Evolutionary conservation across 2,113 vertebrate genomes (phyloP), one percentile per base, ranked within the genome.

Genomic region (Gobius niger): DNA sequence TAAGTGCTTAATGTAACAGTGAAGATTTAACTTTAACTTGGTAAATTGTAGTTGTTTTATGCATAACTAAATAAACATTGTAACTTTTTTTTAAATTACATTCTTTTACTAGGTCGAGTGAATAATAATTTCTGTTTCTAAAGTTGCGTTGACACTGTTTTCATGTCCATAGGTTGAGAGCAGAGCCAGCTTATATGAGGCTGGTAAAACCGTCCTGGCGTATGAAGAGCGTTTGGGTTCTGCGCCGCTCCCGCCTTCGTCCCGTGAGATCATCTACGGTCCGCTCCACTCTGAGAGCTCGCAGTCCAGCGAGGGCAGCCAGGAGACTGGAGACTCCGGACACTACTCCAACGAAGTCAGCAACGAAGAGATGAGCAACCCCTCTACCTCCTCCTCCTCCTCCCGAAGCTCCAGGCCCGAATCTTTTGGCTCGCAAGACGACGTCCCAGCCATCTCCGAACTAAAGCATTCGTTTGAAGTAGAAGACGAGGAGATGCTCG

Each of bases 241-340:
- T 9, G 68, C 87, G 8, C 88, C 90, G 0, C 76, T 90, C 60
- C 93, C 83, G 4, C 89, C 81, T 24, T 44, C 86, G 0, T 67
- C 73, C 52, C 91, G 91, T 68, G 91, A 85, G 63, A 89, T 82
- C 73, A 89, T 92, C 0, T 94, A 90, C 7, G 82, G 87, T 2
- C 85, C 75, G 0, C 69, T n/a, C 1, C 94, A 94, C 70, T 88
- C 92, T 0, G 96, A 98, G 87, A 95, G 93, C 56, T 98, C 96
- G 0, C 94, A 95, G 1, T 91, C 92, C 88, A 97, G 96, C 0
- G 94, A 97, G 63, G 94, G 95, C 52, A 97, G 96, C 89, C 95
- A 94, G 0, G 96, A 96, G 83, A 98, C 96, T 0, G 94, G 93
- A 40, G 97, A 98, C 88, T 98, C 96, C 0, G 96, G 96, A 47